phyloP scores from a whole-genome alignment of 2,797 vertebrate genomes.

The Rhabdophis nuchalis region DNA sequence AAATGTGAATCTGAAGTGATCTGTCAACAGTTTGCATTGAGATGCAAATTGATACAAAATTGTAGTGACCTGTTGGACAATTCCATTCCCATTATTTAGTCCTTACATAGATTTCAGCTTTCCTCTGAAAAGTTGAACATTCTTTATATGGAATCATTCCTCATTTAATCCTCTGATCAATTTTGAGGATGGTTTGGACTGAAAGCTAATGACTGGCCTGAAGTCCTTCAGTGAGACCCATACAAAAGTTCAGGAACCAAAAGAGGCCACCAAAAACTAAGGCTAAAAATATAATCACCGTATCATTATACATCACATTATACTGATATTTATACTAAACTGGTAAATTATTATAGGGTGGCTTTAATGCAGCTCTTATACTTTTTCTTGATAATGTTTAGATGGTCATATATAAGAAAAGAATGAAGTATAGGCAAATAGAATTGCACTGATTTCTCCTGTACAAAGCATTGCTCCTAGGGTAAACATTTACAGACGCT shows the following conservation, averaged over 20 bases:
- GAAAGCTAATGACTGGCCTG: background rate
- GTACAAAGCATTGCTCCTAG: background rate
- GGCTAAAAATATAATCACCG: background rate
- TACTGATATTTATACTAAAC: background rate
- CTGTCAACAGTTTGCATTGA: background rate
- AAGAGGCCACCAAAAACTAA: background rate
- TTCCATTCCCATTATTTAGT: background rate
- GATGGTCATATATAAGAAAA: too few species aligned
- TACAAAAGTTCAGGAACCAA: background rate
- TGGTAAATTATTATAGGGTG: background rate
- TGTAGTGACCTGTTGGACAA: background rate
- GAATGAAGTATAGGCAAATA: background rate
- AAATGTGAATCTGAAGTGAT: background rate
- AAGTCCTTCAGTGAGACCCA: background rate
- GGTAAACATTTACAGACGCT: background rate
- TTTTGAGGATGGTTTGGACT: background rate
- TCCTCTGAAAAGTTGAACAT: background rate
- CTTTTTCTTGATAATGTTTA: background rate
- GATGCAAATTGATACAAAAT: background rate
- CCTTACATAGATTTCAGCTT: background rate
- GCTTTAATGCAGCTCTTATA: background rate
- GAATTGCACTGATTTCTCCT: background rate
- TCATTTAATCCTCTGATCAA: background rate
- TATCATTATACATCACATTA: background rate
- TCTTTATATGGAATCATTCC: background rate